Percentiles rank a stretch among this genome's conserved stretches.
Conservation (phyloP, 2,113 vertebrate genomes). For the Rhabdomys dilectus region DNA sequence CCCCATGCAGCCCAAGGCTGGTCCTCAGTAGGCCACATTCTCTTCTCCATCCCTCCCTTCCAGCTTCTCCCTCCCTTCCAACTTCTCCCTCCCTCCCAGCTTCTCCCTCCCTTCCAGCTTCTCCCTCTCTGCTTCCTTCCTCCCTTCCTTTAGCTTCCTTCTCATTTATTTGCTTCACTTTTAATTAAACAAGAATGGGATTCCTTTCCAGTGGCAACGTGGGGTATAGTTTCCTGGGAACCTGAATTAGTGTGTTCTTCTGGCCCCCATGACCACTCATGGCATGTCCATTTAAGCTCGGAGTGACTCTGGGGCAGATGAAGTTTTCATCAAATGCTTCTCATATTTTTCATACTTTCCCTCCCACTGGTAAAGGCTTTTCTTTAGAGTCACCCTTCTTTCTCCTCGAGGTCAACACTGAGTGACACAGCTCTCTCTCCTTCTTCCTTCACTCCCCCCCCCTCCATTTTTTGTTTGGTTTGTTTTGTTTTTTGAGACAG, state of each 20-base stretch:
- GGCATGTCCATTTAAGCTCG: slow-evolving; percentile 17
- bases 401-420: not conserved
- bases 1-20: not conserved
- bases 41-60: too few species aligned
- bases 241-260: slow-evolving; percentile 72
- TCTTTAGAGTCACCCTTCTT: slow-evolving; percentile 61
- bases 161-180: slow-evolving; percentile 24
- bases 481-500: not conserved
- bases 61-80: not conserved
- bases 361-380: slow-evolving; percentile 60
- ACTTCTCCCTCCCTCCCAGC: too few species aligned
- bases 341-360: slow-evolving; percentile 80
- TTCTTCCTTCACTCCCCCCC: fast-evolving
- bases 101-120: too few species aligned
- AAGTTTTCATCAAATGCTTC: slow-evolving; percentile 58
- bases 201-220: slow-evolving; percentile 67
- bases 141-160: not conserved
- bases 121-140: too few species aligned
- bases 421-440: not conserved
- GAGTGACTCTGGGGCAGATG: not conserved
- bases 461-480: not conserved
- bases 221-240: slow-evolving; percentile 76
- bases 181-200: slow-evolving; percentile 75
- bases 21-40: fast-evolving
- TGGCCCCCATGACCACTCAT: not conserved